phyloP scores from a whole-genome alignment of 2,113 vertebrate genomes.

The Eptesicus fuscus region DNA sequence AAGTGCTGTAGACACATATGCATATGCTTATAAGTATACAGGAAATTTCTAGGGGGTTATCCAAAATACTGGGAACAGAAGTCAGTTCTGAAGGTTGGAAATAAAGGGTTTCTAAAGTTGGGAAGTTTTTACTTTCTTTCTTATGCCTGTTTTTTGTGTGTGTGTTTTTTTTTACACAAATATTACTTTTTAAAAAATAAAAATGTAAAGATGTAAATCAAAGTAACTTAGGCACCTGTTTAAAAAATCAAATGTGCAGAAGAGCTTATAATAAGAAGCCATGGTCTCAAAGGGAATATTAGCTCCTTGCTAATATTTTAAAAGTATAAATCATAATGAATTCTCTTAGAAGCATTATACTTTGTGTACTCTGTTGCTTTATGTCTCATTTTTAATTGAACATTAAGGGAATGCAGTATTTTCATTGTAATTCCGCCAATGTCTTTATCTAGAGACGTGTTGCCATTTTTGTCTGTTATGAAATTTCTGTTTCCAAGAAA shows the following conservation, averaged over 20 bases:
- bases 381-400: conserved; percentile 29
- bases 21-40: not conserved
- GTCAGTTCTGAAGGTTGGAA: not conserved
- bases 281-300: not conserved
- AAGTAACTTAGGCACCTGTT: not conserved
- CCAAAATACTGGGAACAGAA: not conserved
- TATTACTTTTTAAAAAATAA: not conserved
- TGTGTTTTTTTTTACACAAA: not conserved
- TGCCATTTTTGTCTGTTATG: conserved; percentile 35
- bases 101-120: not conserved
- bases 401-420: conserved; percentile 17
- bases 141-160: not conserved
- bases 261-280: not conserved
- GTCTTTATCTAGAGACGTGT: conserved; percentile 42
- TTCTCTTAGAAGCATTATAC: not conserved
- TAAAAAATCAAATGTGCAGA: not conserved
- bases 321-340: not conserved
- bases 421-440: not conserved
- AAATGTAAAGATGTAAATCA: not conserved
- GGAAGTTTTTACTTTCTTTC: not conserved
- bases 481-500: conserved; percentile 27
- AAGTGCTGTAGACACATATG: not conserved
- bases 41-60: not conserved
- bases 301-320: not conserved
- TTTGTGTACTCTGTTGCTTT: not conserved